These are phyloP conservation scores for Lomographa bimaculata DNA, from an alignment of 2,888 invertebrate genomes.

Conservation along the genomic window DNA sequence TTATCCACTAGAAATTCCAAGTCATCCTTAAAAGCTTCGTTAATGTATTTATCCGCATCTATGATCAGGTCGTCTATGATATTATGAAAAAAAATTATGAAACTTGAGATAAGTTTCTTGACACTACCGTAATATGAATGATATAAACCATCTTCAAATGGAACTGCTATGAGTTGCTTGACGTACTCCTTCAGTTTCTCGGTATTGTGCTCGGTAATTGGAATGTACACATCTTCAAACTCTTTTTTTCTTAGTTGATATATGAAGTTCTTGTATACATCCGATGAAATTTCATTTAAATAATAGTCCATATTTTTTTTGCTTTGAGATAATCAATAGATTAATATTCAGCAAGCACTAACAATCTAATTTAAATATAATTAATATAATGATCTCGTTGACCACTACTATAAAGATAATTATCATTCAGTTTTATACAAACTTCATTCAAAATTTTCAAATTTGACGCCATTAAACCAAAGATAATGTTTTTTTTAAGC, in stretches of 20 bases:
- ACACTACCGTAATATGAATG: conserved; percentile 57
- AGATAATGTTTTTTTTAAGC: conserved; percentile 3
- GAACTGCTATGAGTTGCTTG: conserved; percentile 36
- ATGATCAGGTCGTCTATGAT: conserved; percentile 48
- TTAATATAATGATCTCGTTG: no score
- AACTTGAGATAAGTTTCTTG: conserved; percentile 50
- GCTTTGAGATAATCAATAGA: no score
- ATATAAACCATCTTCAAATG: conserved; percentile 47
- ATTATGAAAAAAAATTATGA: conserved; percentile 46
- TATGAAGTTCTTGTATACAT: conserved; percentile 53
- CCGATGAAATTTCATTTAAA: no score
- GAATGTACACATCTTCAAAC: conserved; percentile 42
- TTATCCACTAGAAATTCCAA: conserved; percentile 43
- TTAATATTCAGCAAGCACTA: no score
- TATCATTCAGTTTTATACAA: no score
- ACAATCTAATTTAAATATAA: no score
- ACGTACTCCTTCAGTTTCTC: conserved; percentile 48
- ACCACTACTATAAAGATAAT: no score
- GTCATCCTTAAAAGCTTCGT: conserved; percentile 38
- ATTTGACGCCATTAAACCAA: conserved; percentile 20
- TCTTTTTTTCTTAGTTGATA: conserved; percentile 44
- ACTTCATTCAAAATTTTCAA: conserved; percentile 8
- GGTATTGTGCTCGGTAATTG: conserved; percentile 44
- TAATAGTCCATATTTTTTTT: conserved; percentile 29
- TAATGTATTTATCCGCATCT: conserved; percentile 42